These are phyloP conservation scores for Melanotaenia nigrans DNA, from an alignment of 2,797 vertebrate genomes.

Conservation along the genomic window DNA sequence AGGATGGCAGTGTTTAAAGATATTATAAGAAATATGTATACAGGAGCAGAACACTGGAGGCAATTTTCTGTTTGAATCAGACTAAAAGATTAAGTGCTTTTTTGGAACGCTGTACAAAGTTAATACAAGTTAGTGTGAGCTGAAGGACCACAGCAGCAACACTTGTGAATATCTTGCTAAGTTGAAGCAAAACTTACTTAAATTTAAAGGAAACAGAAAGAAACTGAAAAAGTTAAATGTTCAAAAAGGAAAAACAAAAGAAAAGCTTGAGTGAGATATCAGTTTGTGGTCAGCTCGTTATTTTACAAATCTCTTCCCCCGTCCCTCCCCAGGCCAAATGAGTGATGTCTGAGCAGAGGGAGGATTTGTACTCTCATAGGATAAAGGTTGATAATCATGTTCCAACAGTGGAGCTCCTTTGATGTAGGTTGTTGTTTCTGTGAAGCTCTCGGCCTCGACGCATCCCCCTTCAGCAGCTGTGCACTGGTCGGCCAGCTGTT, in stretches of 20 bases:
- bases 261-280: constrained; percentile 42
- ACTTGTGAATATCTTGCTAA: neutral
- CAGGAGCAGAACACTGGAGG: neutral
- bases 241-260: constrained; percentile 22
- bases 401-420: constrained; percentile 70
- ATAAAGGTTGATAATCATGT: constrained; percentile 70
- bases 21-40: neutral
- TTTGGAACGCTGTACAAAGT: neutral
- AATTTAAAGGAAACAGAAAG: constrained; percentile 6
- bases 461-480: constrained; percentile 74
- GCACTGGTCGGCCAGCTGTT: constrained; percentile 34
- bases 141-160: neutral
- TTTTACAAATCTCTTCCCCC: constrained; percentile 43
- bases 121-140: neutral
- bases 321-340: constrained; percentile 44
- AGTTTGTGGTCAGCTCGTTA: constrained; percentile 48
- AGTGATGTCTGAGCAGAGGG: constrained; percentile 61
- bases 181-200: neutral
- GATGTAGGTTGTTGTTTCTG: constrained; percentile 75
- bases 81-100: neutral
- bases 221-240: constrained; percentile 8
- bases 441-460: constrained; percentile 55
- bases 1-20: neutral
- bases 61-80: neutral
- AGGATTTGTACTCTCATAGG: constrained; percentile 54